Evolutionary conservation across 2,113 vertebrate species (phyloP), one percentile per base, ranked within the genome.

Genomic region (Labeo rohita): DNA sequence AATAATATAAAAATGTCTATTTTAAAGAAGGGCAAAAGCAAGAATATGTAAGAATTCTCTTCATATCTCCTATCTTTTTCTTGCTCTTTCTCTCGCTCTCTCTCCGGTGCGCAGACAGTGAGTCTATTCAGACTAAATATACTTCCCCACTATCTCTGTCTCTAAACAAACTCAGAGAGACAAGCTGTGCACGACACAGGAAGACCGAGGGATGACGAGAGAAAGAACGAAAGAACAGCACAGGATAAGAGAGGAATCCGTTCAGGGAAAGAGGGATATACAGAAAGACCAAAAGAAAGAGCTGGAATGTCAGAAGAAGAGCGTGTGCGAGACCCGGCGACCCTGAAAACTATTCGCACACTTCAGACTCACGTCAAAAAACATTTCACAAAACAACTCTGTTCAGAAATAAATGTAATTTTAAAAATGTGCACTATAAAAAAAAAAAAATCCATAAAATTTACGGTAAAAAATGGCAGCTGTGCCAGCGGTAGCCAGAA

Each of bases 91-190:
- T 89, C 86, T 36, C 12, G 82, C 49, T 84, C 83, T 15, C 70
- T 89, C 84, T 86, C 85, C 47, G 87, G 72, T 68, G 68, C 65
- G 78, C 47, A 66, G 84, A 86, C 84, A 34, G 49, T 59, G 13
- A 66, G n/a, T 56, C 78, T 88, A 80, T 92, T 86, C 49, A 5
- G 80, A 90, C 83, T 87, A 86, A 87, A 83, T 81, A 78, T 50
- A 89, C 90, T 82, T 83, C 66, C 72, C 86, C 79, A 70, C 78
- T 84, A 81, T 84, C 91, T 87, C 87, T 88, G 88, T 83, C 88
- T 90, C 90, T 86, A 88, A 88, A 88, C 68, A 86, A 86, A 86
- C 81, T 84, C 45, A 18, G 16, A 18, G n/a, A 12, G 83, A 85
- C 73, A 66, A 65, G 21, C 21, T 13, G 77, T 63, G 77, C 54